Conservation (phyloP, 1,140 invertebrate genomes). For the Cotesia glomerata region DNA sequence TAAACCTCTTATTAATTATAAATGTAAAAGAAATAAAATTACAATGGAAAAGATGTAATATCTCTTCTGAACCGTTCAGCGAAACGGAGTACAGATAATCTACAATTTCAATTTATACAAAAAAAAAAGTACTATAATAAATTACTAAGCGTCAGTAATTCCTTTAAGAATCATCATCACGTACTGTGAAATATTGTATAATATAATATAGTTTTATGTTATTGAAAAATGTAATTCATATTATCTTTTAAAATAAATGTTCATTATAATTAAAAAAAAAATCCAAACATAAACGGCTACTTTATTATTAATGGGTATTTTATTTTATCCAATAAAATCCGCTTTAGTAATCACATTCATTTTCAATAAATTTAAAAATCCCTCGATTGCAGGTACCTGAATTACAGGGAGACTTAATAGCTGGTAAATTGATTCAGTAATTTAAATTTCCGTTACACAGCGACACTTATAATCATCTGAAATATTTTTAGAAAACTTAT, state of each 20-base stretch:
- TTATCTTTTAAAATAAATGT: slow-evolving; percentile 55
- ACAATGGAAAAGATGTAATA: slow-evolving; percentile 3
- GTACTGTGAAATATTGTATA: slow-evolving; percentile 59
- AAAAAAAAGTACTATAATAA: background rate
- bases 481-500: too few relatives aligned
- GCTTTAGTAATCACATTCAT: too few relatives aligned
- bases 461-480: too few relatives aligned
- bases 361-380: too few relatives aligned
- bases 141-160: slow-evolving; percentile 22
- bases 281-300: background rate
- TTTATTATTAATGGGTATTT: background rate
- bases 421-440: too few relatives aligned
- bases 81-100: background rate
- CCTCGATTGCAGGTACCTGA: too few relatives aligned
- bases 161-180: slow-evolving; percentile 31
- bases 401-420: too few relatives aligned
- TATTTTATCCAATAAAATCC: background rate
- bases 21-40: slow-evolving; percentile 5
- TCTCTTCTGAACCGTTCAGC: background rate
- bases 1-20: background rate
- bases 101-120: background rate
- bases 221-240: slow-evolving; percentile 54
- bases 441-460: too few relatives aligned
- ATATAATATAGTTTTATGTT: slow-evolving; percentile 51
- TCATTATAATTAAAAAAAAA: slow-evolving; percentile 43